Base-by-base conservation (phyloP, 35 echinoderm and acorn worm genomes). In the Lytechinus variegatus region DNA sequence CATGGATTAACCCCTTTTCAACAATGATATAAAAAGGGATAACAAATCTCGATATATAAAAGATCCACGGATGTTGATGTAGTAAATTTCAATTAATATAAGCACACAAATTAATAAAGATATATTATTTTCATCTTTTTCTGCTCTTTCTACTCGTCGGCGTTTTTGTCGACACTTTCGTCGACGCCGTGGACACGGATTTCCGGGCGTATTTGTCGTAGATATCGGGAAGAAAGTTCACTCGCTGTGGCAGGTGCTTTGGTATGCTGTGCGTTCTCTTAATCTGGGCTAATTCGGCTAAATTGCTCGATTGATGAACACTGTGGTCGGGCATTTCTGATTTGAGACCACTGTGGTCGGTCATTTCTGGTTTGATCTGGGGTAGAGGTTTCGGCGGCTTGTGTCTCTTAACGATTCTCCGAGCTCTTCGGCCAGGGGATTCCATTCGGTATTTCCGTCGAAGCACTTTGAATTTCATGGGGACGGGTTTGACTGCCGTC, bases 181-280 rank as follows among this genome's bases (percentile, higher is more conserved):
- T 90, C 24, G 88, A 52, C 24, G 88, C 52, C 2, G 88, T 90
- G 11, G 88, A 90, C 10, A 90, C 88, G 29, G 88, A 90, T 44
- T 24, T 90, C 27, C 88, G 29, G 4, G 92, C 92, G 28, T 93
- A 93, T 27, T 93, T 93, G 54, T 93, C 92, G 55, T 93, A 93
- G 54, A 93, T 93, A 93, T 93, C 92, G 24, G 92, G 92, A 55
- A 93, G 92, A 93, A 93, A 93, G 27, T 93, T 93, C 13, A 93
- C 53, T 55, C 55, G 16, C 54, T 93, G 53, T 9, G 92, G 53
- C 27, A 53, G 9, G 92, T 93, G 52, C 54, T 8, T 27, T 6
- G 92, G 92, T 27, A 93, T 24, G 56, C 21, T 93, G 4, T 54
- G 52, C 16, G 92, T 93, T 21, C 29, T 90, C 88, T 90, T 90